A percentile compares a stretch with the other conserved stretches of the same genome.
Conservation (phyloP, 2,113 vertebrate species). For the Nesoenas mayeri region DNA sequence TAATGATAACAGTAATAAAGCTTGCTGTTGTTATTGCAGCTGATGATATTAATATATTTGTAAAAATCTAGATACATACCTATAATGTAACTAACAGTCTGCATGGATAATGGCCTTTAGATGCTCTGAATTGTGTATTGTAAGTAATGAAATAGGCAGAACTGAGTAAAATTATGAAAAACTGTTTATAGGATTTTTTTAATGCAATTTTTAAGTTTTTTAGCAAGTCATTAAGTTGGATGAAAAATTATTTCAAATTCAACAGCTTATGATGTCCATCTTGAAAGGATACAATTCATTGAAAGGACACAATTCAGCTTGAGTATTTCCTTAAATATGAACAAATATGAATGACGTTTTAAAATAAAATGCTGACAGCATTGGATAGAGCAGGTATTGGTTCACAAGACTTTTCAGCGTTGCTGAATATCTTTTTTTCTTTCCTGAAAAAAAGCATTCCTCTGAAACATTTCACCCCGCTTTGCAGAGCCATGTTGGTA, state of each 20-base stretch:
- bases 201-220: not conserved
- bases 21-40: not conserved
- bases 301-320: not conserved
- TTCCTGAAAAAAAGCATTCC: not conserved
- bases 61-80: not conserved
- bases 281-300: not conserved
- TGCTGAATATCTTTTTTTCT: not conserved
- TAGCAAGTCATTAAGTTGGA: not conserved
- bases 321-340: not conserved
- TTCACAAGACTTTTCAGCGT: not conserved
- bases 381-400: not conserved
- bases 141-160: not conserved
- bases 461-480: not conserved
- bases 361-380: not conserved
- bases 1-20: not conserved
- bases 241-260: not conserved
- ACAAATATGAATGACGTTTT: not conserved
- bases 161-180: not conserved
- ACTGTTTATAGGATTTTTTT: not conserved
- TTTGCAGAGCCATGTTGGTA: not conserved
- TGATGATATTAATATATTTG: not conserved
- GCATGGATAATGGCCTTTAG: not conserved
- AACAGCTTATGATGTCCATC: fast-evolving
- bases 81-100: not conserved
- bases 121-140: not conserved